Conservation (phyloP, 2,888 invertebrate species). For the Phymatocera aterrima region DNA sequence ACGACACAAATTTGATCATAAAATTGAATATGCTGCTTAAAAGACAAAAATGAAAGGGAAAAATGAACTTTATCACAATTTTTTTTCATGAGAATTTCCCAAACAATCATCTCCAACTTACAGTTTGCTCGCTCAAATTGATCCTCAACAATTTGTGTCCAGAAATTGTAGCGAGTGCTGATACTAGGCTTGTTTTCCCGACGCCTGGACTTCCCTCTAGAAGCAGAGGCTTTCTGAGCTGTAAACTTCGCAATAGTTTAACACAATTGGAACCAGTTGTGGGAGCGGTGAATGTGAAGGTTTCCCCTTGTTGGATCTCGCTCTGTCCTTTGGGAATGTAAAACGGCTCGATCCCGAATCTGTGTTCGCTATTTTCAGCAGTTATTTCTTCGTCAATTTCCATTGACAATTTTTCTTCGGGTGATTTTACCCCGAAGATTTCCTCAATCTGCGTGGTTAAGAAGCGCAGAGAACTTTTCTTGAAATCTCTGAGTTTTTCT, state of each 20-base stretch:
- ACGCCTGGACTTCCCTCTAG: conserved; percentile 99
- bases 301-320: conserved; percentile 61
- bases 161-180: conserved; percentile 90
- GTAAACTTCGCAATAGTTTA: conserved; percentile 91
- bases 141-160: conserved; percentile 92
- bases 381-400: conserved; percentile 61
- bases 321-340: conserved; percentile 79
- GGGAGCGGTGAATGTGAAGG: conserved; percentile 86
- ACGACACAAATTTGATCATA: neutral
- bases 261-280: conserved; percentile 89
- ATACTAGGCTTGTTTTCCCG: conserved; percentile 97
- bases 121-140: conserved; percentile 99
- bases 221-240: conserved; percentile 93
- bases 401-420: conserved; percentile 48
- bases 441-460: conserved; percentile 77
- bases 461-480: conserved; percentile 77
- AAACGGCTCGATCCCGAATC: conserved; percentile 89
- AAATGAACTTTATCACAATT: too few relatives aligned
- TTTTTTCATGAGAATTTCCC: too few relatives aligned
- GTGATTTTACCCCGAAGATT: conserved; percentile 49
- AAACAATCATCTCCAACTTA: conserved; percentile 73
- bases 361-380: conserved; percentile 71
- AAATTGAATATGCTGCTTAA: too few relatives aligned
- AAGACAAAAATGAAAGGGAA: too few relatives aligned
- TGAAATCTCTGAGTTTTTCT: conserved; percentile 70